Evolutionary conservation across 2,797 vertebrate genomes (phyloP), one percentile per base, ranked within the genome.

Genomic region (Lagorchestes hirsutus): DNA sequence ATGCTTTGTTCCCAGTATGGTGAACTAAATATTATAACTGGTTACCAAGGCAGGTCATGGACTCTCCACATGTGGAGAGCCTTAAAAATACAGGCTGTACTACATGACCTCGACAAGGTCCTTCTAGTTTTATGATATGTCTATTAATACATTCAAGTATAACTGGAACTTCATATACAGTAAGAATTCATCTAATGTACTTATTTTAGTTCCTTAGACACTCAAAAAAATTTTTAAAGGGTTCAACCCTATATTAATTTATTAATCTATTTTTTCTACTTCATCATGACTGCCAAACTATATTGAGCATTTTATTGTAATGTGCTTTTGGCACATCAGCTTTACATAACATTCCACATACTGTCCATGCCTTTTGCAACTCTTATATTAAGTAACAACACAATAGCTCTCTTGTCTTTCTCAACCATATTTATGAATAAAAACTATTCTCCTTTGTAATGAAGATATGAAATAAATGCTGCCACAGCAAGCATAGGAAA

Each of bases 391-490:
- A 96, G 74, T n/a, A 96, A 90, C 55, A 91, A 58, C 57, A 90
- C 92, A 90, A 22, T 59, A 90, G 95, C 10, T 94, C 74, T 94
- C 12, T 82, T 82, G 74, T 82, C 40, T 28, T 93, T 93, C 56
- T 95, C 56, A 93, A 96, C 67, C 54, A 93, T 90, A 96, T 93
- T 96, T 93, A 93, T 52, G 28, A 91, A 82, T 92, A 93, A 56
- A 90, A 46, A 95, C 54, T 93, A 93, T 92, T 96, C 40, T 87
- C 91, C 54, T 74, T 95, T 97, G 27, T 90, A 97, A 95, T 95
- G 87, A 95, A 94, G 34, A 97, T 74, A 95, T 59, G 56, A 95
- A 95, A 94, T 3, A 97, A 92, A 96, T 55, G 55, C 92, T 93
- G 55, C 29, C 94, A 58, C n/a, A 67, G 31, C 13, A 56, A 95